Evolutionary conservation across 2,888 invertebrate genomes (phyloP).

Genomic region (Dryomyza anilis): DNA sequence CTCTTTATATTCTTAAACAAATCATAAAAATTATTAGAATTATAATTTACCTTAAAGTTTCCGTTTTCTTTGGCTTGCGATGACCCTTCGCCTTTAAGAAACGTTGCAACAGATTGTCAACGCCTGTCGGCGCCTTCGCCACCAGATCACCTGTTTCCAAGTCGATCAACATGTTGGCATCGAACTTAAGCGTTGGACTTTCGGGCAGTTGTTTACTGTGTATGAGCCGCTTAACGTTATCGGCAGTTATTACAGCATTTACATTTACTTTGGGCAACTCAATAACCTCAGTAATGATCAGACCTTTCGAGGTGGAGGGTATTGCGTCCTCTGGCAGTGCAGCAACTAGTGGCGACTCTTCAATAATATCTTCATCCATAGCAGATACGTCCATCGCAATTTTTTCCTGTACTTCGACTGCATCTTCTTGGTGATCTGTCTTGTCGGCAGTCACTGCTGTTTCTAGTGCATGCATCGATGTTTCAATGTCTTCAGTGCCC

Average conservation of each 20-base stretch:
- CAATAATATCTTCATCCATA: not conserved
- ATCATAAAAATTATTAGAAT: too few species aligned
- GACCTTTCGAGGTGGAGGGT: constrained; percentile 13
- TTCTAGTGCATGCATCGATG: not conserved
- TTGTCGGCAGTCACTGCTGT: not conserved
- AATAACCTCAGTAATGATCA: constrained; percentile 39
- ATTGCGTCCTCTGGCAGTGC: not conserved
- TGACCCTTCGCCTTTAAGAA: constrained; percentile 72
- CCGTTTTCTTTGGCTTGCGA: constrained; percentile 65
- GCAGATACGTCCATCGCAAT: not conserved
- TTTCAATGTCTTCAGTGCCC: not conserved
- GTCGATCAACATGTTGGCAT: constrained; percentile 67
- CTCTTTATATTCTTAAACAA: too few species aligned
- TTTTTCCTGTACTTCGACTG: not conserved
- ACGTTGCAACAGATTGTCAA: constrained; percentile 72
- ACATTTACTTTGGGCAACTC: constrained; percentile 48
- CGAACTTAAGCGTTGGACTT: constrained; percentile 65
- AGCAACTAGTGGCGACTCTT: not conserved
- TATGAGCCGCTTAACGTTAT: constrained; percentile 44
- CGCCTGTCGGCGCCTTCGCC: constrained; percentile 64
- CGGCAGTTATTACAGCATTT: constrained; percentile 34
- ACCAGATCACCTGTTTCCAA: constrained; percentile 64
- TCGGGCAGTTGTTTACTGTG: constrained; percentile 39
- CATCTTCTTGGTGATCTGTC: not conserved
- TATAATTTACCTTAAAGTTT: constrained; percentile 58